Evolutionary conservation across 2,797 vertebrate genomes (phyloP), one percentile per base, ranked within the genome.

Genomic region (Chaenodraco wilsoni): DNA sequence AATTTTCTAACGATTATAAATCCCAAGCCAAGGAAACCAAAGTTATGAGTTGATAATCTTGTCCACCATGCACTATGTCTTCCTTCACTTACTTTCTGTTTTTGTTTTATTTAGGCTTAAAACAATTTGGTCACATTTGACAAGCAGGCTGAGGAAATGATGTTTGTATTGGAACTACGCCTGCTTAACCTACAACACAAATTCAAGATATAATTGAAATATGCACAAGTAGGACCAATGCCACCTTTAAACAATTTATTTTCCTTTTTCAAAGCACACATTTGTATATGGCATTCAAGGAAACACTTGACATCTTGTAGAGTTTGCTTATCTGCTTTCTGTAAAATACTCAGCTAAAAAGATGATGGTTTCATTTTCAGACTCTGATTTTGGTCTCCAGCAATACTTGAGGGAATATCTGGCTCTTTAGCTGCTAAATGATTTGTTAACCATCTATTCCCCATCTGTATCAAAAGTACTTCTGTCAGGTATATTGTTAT

Each of bases 41-140:
- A 77, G 27, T 46, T 59, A 51, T 46, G 55, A 81, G 58, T 51
- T 46, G 60, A 77, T 74, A 70, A 44, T 63, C 65, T 57, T 65
- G n/a, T 70, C 60, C 44, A 55, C 78, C 67, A 77, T 67, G 56
- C 33, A 80, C 71, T 74, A 66, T 68, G 51, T 55, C 61, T 63
- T 79, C 64, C 33, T 63, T 69, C 17, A 59, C 23, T 11, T 14
- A 65, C 23, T 66, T 58, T 11, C 67, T 84, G 66, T 45, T 60
- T 62, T 65, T 21, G 40, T 75, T 79, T 72, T 59, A 65, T 72
- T 81, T 69, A 19, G 41, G 69, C 60, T 37, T 43, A 48, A 81
- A 55, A 72, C 68, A 37, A 76, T 86, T 86, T 88, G 83, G 87
- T 91, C 88, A 86, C 74, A 74, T 84, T 79, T 67, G 21, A 78